Percentiles rank a stretch among this genome's conserved stretches.
phyloP scores from a whole-genome alignment of 1,140 invertebrate species.

The Coptotermes formosanus region DNA sequence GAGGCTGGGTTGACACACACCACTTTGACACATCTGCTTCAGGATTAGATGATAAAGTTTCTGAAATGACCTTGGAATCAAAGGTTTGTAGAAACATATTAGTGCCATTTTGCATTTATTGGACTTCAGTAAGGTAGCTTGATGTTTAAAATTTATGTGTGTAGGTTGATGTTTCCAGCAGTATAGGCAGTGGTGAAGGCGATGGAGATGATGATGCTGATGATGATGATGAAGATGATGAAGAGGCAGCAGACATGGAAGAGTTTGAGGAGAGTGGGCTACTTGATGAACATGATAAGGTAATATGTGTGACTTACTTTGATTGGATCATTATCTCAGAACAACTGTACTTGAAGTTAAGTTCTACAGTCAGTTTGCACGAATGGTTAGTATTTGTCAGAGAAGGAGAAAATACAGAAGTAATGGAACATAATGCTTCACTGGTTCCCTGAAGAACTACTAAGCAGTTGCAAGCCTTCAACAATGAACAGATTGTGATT shows the following conservation, averaged over 20 bases:
- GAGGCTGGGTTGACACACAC: constrained; percentile 99
- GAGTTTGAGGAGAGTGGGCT: constrained; percentile 94
- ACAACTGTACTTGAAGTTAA: background rate
- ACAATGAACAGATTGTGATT: no score
- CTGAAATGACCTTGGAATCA: constrained; percentile 62
- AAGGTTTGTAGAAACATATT: constrained; percentile 45
- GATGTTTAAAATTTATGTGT: background rate
- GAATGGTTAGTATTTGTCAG: no score
- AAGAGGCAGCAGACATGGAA: constrained; percentile 96
- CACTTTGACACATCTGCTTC: constrained; percentile 68
- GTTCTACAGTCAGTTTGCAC: no score
- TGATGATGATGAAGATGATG: constrained; percentile 89
- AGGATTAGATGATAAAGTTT: constrained; percentile 70
- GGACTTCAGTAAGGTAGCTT: no score
- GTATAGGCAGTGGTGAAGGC: background rate
- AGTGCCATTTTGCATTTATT: no score
- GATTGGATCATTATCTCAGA: no score
- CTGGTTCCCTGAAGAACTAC: no score
- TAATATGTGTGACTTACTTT: constrained; percentile 45
- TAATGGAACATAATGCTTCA: no score
- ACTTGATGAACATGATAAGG: constrained; percentile 86
- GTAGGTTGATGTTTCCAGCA: constrained; percentile 35
- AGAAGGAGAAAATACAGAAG: no score
- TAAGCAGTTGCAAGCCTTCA: no score
- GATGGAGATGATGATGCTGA: constrained; percentile 49